Percentiles rank a stretch among this genome's conserved stretches.
phyloP scores from a whole-genome alignment of 1,140 invertebrate species.

The Anastatus disparis region DNA sequence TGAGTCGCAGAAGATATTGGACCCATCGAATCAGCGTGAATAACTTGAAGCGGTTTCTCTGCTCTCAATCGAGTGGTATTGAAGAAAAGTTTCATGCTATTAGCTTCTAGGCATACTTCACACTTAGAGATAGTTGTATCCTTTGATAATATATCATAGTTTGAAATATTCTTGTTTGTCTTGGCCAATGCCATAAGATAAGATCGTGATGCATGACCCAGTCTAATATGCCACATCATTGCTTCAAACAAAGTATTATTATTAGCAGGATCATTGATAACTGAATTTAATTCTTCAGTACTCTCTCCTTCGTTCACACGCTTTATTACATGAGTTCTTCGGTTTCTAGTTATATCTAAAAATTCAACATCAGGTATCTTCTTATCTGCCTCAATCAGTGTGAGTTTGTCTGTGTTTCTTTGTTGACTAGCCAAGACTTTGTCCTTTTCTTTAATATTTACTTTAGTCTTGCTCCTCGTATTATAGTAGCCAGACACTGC shows the following conservation, averaged over 20 bases:
- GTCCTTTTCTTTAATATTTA: background rate
- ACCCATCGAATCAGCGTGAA: slow-evolving; percentile 8
- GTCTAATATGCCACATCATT: background rate
- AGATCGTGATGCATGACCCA: background rate
- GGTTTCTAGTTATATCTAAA: background rate
- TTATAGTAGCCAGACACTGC: too few relatives aligned
- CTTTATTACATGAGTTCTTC: background rate
- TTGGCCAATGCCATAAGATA: background rate
- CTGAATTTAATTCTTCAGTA: too few relatives aligned
- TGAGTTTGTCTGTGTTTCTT: background rate
- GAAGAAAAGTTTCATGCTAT: background rate
- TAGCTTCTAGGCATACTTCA: background rate
- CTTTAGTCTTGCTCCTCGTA: too few relatives aligned
- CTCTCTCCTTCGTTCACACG: too few relatives aligned
- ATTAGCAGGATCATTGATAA: too few relatives aligned
- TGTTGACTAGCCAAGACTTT: too few relatives aligned
- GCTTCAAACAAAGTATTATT: background rate
- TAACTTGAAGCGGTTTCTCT: background rate
- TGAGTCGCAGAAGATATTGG: background rate
- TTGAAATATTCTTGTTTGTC: background rate
- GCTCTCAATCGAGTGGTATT: background rate
- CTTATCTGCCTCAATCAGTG: background rate
- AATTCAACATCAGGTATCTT: background rate
- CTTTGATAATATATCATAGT: background rate
- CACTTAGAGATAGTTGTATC: too few relatives aligned